A percentile compares a stretch with the other conserved stretches of the same genome.
Conservation (phyloP, 2,888 invertebrate species). For the Ephialtes manifestator region DNA sequence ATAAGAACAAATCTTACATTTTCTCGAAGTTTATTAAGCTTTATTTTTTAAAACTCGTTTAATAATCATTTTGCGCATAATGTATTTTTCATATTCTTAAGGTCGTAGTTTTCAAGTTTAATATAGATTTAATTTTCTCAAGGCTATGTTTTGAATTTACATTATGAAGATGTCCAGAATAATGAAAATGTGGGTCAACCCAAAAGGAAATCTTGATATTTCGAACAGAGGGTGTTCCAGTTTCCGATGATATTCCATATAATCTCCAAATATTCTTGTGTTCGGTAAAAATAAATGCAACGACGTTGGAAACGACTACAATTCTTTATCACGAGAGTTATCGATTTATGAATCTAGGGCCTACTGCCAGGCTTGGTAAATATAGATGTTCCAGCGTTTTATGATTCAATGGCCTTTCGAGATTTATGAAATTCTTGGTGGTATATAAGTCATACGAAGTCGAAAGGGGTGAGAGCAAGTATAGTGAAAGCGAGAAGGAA, state of each 20-base stretch:
- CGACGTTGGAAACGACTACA: neutral
- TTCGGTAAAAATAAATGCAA: constrained; percentile 10
- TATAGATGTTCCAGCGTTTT: constrained; percentile 43
- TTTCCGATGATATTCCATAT: neutral
- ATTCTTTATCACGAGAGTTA: constrained; percentile 27
- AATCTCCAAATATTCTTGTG: neutral
- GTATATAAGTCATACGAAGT: constrained; percentile 27
- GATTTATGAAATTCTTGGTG: constrained; percentile 67
- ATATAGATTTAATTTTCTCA: neutral
- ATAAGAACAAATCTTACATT: no score
- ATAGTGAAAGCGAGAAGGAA: constrained; percentile 3
- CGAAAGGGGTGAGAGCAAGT: neutral
- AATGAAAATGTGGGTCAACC: neutral
- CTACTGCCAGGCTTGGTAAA: constrained; percentile 7
- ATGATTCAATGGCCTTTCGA: constrained; percentile 65
- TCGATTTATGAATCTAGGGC: constrained; percentile 23
- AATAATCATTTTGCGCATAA: no score
- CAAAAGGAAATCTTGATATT: neutral
- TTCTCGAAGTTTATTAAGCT: no score
- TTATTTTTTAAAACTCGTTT: no score
- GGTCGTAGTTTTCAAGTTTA: no score
- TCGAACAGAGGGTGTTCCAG: neutral
- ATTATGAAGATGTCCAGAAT: neutral
- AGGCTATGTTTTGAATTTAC: neutral
- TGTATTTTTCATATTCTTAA: no score